Conservation (phyloP, 2,797 vertebrate species). For the Sarcoramphus papa region DNA sequence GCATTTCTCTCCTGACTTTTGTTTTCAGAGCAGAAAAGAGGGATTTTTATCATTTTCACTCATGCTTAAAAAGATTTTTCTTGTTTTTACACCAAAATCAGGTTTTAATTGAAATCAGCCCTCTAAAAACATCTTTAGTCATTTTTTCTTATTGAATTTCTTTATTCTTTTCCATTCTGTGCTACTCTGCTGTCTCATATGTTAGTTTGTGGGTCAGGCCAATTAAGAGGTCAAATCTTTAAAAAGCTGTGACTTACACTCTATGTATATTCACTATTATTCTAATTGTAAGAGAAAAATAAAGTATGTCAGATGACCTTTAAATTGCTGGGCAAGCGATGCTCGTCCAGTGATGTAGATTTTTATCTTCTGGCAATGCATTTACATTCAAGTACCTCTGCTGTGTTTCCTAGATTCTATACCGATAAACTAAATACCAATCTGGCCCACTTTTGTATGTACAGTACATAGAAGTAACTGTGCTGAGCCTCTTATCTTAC, state of each 20-base stretch:
- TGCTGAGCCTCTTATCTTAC: slow-evolving; percentile 44
- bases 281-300: slow-evolving; percentile 17
- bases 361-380: slow-evolving; percentile 42
- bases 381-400: slow-evolving; percentile 58
- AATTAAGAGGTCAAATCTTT: slow-evolving; percentile 18
- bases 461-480: slow-evolving; percentile 4
- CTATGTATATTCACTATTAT: background rate
- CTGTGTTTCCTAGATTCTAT: slow-evolving; percentile 47
- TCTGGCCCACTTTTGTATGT: slow-evolving; percentile 6
- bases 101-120: slow-evolving; percentile 26
- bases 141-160: background rate
- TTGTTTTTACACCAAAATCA: slow-evolving; percentile 2
- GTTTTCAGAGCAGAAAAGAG: slow-evolving; percentile 25
- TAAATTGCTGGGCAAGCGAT: slow-evolving; percentile 50
- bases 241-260: background rate
- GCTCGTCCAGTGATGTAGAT: background rate
- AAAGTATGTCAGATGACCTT: slow-evolving; percentile 42
- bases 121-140: background rate
- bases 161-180: background rate
- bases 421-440: slow-evolving; percentile 53
- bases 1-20: slow-evolving; percentile 9
- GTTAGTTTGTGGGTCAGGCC: background rate
- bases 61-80: slow-evolving; percentile 3
- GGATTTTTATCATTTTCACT: slow-evolving; percentile 16
- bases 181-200: background rate